Conservation (phyloP, 2,797 vertebrate genomes). For the Gephyroberyx darwinii region DNA sequence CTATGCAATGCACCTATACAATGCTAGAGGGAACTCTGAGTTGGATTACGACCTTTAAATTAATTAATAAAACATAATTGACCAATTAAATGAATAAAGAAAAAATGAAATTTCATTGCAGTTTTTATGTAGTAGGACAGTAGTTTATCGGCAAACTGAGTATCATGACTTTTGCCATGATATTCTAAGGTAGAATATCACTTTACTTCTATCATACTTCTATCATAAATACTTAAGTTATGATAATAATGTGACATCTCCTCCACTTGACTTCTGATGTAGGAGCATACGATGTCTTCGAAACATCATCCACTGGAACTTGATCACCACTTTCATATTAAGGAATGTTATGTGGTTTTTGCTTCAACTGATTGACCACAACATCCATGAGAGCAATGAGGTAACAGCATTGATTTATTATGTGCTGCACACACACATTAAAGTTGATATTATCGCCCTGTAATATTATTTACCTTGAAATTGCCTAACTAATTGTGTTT, state of each 20-base stretch:
- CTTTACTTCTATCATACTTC: neutral
- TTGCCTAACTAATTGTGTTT: neutral
- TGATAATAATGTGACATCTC: neutral
- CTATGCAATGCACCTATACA: too few relatives aligned
- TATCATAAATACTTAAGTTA: too few relatives aligned
- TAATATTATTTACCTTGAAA: neutral
- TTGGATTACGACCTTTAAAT: too few relatives aligned
- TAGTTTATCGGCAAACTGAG: too few relatives aligned
- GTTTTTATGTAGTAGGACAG: too few relatives aligned
- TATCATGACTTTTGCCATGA: too few relatives aligned
- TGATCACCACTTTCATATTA: constrained; percentile 97
- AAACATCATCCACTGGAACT: constrained; percentile 98
- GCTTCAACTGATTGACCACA: constrained; percentile 94
- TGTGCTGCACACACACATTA: neutral
- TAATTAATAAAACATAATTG: too few relatives aligned
- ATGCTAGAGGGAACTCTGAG: too few relatives aligned
- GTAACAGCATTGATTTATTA: constrained; percentile 69
- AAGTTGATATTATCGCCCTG: neutral
- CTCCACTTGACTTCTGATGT: neutral
- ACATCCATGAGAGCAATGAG: constrained; percentile 96
- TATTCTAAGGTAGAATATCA: too few relatives aligned
- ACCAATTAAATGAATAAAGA: neutral
- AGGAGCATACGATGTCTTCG: constrained; percentile 97
- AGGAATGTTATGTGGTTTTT: constrained; percentile 96
- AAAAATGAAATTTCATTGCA: neutral